These are phyloP conservation scores for Poicephalus gulielmi DNA, from an alignment of 2,113 vertebrate species.

Conservation along the genomic window DNA sequence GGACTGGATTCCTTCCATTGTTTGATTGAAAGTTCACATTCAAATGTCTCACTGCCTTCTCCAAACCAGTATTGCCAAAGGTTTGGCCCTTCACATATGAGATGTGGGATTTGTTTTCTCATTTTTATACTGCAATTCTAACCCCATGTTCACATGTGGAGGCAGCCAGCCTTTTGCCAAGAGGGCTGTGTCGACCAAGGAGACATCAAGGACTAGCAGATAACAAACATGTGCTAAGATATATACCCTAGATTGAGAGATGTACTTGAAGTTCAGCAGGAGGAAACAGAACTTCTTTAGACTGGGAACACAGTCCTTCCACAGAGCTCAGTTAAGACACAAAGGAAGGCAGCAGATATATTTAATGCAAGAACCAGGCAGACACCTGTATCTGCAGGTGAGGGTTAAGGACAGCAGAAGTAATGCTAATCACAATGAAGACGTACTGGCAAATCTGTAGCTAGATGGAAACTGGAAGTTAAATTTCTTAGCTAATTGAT, in stretches of 20 bases:
- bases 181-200: neutral
- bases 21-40: neutral
- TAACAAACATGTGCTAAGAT: neutral
- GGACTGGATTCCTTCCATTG: neutral
- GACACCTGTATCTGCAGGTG: neutral
- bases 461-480: neutral
- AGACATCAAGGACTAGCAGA: neutral
- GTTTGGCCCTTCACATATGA: neutral
- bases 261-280: neutral
- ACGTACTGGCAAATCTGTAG: neutral
- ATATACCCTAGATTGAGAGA: neutral
- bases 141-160: neutral
- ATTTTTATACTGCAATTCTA: neutral
- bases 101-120: neutral
- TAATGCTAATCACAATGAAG: neutral
- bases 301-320: neutral
- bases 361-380: neutral
- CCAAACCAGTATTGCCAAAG: neutral
- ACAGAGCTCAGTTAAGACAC: neutral
- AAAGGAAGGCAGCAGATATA: fast-evolving
- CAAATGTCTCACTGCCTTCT: neutral
- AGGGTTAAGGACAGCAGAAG: neutral
- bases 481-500: neutral
- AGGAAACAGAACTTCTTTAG: neutral
- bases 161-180: neutral